Conservation (phyloP, 2,888 invertebrate species). For the Zygogramma bicolorata region DNA sequence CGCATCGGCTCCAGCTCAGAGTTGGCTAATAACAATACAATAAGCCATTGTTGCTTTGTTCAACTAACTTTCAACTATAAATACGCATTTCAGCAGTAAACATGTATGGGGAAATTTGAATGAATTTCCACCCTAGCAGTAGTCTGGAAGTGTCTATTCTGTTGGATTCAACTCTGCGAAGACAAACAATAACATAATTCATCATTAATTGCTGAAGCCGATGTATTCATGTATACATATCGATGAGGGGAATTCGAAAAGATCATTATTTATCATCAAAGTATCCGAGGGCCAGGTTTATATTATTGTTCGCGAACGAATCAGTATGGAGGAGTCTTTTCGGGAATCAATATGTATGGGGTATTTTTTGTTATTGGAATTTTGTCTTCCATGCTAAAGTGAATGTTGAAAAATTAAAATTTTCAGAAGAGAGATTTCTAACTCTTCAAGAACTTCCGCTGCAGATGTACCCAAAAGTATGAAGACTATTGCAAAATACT, state of each 20-base stretch:
- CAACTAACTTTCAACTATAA: slow-evolving; percentile 44
- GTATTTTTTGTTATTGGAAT: no score
- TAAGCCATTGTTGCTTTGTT: slow-evolving; percentile 51
- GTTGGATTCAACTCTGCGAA: not conserved
- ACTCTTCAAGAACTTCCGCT: no score
- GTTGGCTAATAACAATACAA: slow-evolving; percentile 44
- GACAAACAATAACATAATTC: not conserved
- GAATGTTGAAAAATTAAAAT: no score
- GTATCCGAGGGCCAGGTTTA: no score
- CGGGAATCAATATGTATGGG: no score
- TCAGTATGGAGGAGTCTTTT: no score
- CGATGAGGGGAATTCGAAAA: not conserved
- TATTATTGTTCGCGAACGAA: no score
- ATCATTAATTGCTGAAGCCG: not conserved
- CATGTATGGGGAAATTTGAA: slow-evolving; percentile 2
- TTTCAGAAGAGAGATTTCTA: no score
- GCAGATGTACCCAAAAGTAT: no score
- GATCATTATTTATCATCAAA: not conserved
- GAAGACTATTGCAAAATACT: no score
- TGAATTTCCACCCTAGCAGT: not conserved
- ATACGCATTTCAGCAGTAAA: slow-evolving; percentile 26
- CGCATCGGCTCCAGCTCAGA: not conserved
- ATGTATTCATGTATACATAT: not conserved
- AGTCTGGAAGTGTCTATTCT: not conserved
- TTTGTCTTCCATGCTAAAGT: no score